phyloP scores from a whole-genome alignment of 1,140 invertebrate species.

The Nasonia longicornis region DNA sequence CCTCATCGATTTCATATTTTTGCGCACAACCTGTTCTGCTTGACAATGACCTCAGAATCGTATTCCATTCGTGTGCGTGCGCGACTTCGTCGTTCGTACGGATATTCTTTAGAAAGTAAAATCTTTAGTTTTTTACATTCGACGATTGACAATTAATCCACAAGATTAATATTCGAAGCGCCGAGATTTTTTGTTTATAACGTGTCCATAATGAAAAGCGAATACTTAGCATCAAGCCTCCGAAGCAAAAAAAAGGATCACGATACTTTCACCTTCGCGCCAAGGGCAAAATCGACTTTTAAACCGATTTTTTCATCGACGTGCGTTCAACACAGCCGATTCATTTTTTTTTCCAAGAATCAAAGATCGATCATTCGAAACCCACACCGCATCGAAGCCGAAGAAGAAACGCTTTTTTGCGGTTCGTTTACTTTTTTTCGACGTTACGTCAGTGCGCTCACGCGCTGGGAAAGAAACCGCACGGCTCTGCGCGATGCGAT shows the following conservation, averaged over 20 bases:
- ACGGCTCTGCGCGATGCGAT: background rate
- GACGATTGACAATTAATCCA: too few relatives aligned
- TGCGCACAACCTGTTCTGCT: conserved; percentile 27
- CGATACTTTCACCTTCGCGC: background rate
- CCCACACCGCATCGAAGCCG: background rate
- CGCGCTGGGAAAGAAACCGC: conserved; percentile 1
- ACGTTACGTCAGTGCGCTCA: background rate
- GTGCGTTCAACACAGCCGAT: background rate
- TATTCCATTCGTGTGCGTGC: background rate
- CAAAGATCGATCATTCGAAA: too few relatives aligned
- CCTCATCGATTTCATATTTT: conserved; percentile 18
- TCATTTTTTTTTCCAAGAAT: too few relatives aligned
- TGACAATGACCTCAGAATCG: conserved; percentile 39
- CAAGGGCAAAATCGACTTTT: background rate
- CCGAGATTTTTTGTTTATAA: too few relatives aligned
- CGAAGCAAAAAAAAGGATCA: too few relatives aligned
- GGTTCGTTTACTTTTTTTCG: background rate
- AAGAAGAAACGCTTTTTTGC: background rate
- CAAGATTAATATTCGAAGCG: too few relatives aligned
- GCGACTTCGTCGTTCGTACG: background rate
- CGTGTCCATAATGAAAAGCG: too few relatives aligned
- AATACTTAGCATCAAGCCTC: too few relatives aligned
- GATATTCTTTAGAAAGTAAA: background rate
- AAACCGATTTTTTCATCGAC: too few relatives aligned
- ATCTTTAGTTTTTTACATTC: too few relatives aligned